phyloP scores from a whole-genome alignment of 2,888 invertebrate genomes.

The Cataglyphis rosenhaueri region DNA sequence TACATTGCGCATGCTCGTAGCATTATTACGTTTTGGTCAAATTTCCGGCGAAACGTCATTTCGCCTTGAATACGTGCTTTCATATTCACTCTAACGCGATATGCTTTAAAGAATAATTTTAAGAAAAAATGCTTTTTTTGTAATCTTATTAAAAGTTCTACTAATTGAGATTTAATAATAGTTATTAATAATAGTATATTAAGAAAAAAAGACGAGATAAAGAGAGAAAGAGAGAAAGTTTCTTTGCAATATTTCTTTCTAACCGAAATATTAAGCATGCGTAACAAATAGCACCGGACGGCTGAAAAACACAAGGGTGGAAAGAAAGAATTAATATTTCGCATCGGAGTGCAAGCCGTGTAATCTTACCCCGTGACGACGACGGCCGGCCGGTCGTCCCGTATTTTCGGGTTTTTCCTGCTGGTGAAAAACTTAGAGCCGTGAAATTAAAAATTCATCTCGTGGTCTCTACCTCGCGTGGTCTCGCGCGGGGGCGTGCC shows the following conservation, averaged over 20 bases:
- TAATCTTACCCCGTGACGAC: slow-evolving; percentile 63
- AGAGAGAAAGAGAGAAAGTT: background rate
- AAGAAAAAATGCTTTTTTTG: background rate
- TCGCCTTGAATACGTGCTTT: slow-evolving; percentile 9
- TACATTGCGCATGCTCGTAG: slow-evolving; percentile 21
- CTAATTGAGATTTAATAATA: slow-evolving; percentile 1
- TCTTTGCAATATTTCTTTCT: background rate
- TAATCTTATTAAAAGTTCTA: background rate
- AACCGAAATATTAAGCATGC: slow-evolving; percentile 44
- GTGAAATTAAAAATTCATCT: slow-evolving; percentile 76
- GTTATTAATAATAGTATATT: background rate
- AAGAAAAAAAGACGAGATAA: background rate
- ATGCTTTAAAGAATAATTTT: background rate
- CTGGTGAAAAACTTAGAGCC: slow-evolving; percentile 64
- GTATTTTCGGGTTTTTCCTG: slow-evolving; percentile 59
- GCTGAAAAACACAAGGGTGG: slow-evolving; percentile 47
- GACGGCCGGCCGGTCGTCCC: slow-evolving; percentile 21
- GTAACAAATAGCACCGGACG: slow-evolving; percentile 40
- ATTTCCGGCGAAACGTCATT: slow-evolving; percentile 59
- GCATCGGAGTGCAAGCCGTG: slow-evolving; percentile 54
- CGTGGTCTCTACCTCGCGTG: slow-evolving; percentile 48
- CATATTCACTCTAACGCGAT: background rate
- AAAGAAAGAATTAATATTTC: slow-evolving; percentile 66
- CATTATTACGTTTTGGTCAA: slow-evolving; percentile 53
- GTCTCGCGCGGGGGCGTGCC: slow-evolving; percentile 61